phyloP scores from a whole-genome alignment of 1,140 invertebrate species.

The Diploscapter pachys region DNA sequence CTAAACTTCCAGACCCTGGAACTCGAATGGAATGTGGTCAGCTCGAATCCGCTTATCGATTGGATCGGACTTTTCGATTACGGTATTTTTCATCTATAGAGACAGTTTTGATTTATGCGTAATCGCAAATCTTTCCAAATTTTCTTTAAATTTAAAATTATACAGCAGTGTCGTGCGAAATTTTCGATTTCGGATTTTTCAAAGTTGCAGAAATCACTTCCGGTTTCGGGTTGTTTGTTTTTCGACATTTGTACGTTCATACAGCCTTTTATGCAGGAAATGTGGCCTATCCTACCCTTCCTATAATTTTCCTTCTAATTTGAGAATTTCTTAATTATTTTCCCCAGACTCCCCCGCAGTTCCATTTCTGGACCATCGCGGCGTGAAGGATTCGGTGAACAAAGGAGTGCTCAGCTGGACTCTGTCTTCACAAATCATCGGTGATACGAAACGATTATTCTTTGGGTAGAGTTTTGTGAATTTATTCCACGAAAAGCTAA shows the following conservation, averaged over 20 bases:
- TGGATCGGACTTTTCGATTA: conserved; percentile 12
- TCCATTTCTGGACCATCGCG: too few relatives aligned
- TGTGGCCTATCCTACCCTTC: conserved; percentile 1
- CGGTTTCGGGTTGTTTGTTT: neutral
- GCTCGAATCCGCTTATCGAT: conserved; percentile 4
- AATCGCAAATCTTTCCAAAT: neutral
- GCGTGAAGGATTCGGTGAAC: too few relatives aligned
- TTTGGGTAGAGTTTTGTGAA: neutral
- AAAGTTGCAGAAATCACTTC: too few relatives aligned
- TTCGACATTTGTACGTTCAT: neutral
- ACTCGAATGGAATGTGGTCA: conserved; percentile 2
- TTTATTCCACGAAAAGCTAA: neutral
- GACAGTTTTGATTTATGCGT: neutral
- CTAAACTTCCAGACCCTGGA: neutral
- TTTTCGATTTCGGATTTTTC: conserved; percentile 1
- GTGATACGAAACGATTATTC: neutral
- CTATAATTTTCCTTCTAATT: neutral
- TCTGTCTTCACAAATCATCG: too few relatives aligned
- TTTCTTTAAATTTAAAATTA: neutral
- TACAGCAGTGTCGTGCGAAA: too few relatives aligned
- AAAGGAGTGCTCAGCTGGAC: too few relatives aligned
- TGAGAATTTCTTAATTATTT: neutral
- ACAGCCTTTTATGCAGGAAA: neutral
- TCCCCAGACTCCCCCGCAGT: neutral
- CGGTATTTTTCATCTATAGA: neutral